Evolutionary conservation across 2,797 vertebrate species (phyloP), one percentile per base, ranked within the genome.

Genomic region (Caiman crocodilus): DNA sequence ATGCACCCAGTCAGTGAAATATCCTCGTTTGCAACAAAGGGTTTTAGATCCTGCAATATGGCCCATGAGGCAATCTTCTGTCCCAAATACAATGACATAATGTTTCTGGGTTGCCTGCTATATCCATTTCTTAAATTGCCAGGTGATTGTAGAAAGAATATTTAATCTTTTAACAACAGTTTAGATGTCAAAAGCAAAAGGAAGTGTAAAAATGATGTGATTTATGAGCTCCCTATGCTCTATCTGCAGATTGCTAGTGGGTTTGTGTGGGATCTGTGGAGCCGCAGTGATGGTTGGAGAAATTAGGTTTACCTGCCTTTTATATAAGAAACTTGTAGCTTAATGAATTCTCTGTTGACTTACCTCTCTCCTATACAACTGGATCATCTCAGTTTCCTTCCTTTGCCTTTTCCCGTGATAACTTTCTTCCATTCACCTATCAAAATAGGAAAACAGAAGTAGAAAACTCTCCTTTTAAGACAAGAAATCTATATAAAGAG

Each of bases 401-500:
- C 30, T 12, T 5, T 80, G 42, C 42, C 42, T 90, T 87, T 17
- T 82, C 5, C n/a, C 55, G 55, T 76, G 56, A n/a, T 71, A 59
- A 8, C 65, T 80, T 89, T 74, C 61, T 85, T 60, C 32, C 42
- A 60, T 8, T 81, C 57, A 74, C 79, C 58, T 69, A 9, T 76
- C 59, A 74, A 84, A 85, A 85, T 35, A 64, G 1, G n/a, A 13
- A 26, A 65, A 78, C 21, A 60, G 14, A 76, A 74, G 83, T 21
- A 60, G 14, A 76, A 74, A 85, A 7, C 65, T 87, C 64, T 85
- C 63, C 64, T 65, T 30, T 65, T 32, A 30, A 76, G 87, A 76
- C 5, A 16, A 4, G 5, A 61, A 78, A 16, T 12, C 57, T 78
- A 2, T 60, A 60, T 57, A 80, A 16, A 13, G 85, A 35, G 57